Evolutionary conservation across 2,888 invertebrate species (phyloP).

Genomic region (Leptura quadrifasciata): DNA sequence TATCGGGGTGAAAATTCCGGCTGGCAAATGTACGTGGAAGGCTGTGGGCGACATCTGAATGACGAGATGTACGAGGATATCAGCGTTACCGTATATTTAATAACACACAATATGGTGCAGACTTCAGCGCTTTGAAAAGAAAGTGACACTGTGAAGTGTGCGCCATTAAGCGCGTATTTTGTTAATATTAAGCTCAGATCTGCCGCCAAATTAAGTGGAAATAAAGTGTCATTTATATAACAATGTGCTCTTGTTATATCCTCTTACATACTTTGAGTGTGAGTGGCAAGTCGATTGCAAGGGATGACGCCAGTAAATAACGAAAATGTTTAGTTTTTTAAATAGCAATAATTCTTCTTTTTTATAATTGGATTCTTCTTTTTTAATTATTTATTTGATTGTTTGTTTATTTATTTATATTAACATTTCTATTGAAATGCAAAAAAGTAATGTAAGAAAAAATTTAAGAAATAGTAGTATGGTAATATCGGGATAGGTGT

Average conservation of each 20-base stretch:
- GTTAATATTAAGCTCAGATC: conserved; percentile 51
- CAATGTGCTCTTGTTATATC: conserved; percentile 37
- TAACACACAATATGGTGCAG: conserved; percentile 59
- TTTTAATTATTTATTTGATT: too few species aligned
- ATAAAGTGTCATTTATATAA: conserved; percentile 42
- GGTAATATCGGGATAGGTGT: too few species aligned
- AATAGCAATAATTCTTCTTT: background rate
- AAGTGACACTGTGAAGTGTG: conserved; percentile 48
- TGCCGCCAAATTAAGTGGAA: conserved; percentile 55
- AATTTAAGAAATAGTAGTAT: too few species aligned
- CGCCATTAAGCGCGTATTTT: conserved; percentile 54
- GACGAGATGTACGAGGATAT: conserved; percentile 60
- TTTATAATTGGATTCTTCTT: too few species aligned
- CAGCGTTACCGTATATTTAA: conserved; percentile 58
- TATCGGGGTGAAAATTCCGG: conserved; percentile 39
- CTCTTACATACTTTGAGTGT: conserved; percentile 33
- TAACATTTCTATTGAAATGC: too few species aligned
- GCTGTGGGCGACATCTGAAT: conserved; percentile 54
- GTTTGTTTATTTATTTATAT: too few species aligned
- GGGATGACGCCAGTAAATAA: background rate
- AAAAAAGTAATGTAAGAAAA: too few species aligned
- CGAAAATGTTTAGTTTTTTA: too few species aligned
- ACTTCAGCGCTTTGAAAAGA: conserved; percentile 45
- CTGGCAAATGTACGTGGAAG: conserved; percentile 43
- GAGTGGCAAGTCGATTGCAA: background rate